Percentiles rank a stretch among this genome's conserved stretches.
Evolutionary conservation across 2,797 vertebrate species (phyloP).

Genomic region (Pseudopleuronectes americanus): DNA sequence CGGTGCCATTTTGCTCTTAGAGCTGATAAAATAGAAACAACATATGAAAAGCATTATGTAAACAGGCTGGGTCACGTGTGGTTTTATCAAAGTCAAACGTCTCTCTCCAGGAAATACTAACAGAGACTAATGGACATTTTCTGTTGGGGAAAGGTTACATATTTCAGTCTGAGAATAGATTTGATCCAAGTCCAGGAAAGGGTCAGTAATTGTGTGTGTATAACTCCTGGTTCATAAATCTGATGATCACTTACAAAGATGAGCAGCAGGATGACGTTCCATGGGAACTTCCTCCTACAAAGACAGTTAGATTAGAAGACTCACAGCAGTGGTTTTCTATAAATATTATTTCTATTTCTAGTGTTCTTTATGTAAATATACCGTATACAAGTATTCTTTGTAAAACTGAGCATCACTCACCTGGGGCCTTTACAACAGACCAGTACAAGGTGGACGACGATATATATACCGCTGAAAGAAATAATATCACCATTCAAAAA

Average conservation of each 20-base stretch:
- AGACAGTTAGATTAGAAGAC: not conserved
- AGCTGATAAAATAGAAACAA: conserved; percentile 30
- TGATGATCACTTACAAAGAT: conserved; percentile 88
- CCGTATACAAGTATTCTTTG: not conserved
- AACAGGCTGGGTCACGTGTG: conserved; percentile 17
- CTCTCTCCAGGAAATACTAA: not conserved
- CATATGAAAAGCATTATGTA: conserved; percentile 11
- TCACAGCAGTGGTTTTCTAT: not conserved
- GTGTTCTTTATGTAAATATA: not conserved
- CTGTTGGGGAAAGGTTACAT: not conserved
- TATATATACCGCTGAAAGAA: conserved; percentile 81
- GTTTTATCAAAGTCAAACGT: not conserved
- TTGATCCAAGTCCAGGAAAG: conserved; percentile 18
- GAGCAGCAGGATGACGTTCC: conserved; percentile 92
- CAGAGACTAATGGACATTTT: not conserved
- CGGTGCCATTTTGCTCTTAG: not conserved
- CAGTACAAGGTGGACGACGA: conserved; percentile 89
- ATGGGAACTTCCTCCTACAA: conserved; percentile 93
- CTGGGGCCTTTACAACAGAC: conserved; percentile 93
- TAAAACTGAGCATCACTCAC: conserved; percentile 78
- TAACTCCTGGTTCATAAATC: not conserved
- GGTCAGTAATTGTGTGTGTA: not conserved
- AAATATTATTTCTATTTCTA: too few relatives aligned
- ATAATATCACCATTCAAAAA: not conserved
- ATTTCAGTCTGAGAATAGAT: not conserved